A percentile compares a stretch with the other conserved stretches of the same genome.
phyloP scores from a whole-genome alignment of 1,140 invertebrate genomes.

The Musca domestica region DNA sequence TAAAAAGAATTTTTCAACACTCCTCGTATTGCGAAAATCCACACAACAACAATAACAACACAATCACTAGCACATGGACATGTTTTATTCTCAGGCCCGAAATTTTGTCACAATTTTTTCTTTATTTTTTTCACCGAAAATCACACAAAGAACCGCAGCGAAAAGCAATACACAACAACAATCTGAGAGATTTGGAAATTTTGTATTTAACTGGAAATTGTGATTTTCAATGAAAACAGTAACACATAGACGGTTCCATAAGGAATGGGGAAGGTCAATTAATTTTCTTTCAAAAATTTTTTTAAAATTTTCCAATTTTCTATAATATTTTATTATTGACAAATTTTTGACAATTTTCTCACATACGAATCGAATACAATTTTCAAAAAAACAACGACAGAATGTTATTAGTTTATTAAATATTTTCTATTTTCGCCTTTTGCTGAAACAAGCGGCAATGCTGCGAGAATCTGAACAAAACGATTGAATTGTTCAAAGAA shows the following conservation, averaged over 20 bases:
- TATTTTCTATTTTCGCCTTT: neutral
- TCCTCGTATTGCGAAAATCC: constrained; percentile 3
- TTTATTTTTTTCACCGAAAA: neutral
- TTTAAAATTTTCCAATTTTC: no score
- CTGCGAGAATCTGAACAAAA: neutral
- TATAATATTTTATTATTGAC: neutral
- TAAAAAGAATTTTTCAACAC: constrained; percentile 19
- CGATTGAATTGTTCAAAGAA: constrained; percentile 13
- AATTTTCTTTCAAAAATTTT: no score
- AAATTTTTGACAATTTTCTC: neutral
- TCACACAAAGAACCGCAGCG: no score
- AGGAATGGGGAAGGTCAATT: no score
- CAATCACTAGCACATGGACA: neutral
- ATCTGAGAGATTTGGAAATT: no score
- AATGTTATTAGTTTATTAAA: neutral
- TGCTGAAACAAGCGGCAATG: neutral
- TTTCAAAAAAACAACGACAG: neutral
- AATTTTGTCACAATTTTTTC: constrained; percentile 5
- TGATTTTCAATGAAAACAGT: no score
- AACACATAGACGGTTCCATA: no score
- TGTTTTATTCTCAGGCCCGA: neutral
- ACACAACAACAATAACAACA: constrained; percentile 20
- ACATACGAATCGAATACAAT: no score
- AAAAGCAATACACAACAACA: no score
- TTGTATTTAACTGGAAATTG: no score